Evolutionary conservation across 2,888 invertebrate genomes (phyloP).

Genomic region (Pandemis cinnamomeana): DNA sequence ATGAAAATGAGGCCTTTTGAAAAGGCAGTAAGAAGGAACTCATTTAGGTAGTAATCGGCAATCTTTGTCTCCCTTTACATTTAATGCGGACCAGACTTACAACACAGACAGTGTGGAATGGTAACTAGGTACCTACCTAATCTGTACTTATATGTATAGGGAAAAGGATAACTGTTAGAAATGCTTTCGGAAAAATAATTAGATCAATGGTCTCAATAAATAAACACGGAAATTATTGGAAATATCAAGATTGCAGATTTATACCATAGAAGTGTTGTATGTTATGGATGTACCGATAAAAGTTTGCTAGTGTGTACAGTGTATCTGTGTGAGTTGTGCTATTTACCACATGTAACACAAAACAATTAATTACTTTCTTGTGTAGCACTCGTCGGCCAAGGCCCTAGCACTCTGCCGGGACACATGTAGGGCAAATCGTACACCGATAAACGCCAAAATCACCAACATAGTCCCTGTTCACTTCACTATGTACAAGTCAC

Average conservation of each 20-base stretch:
- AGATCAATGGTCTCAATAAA: not conserved
- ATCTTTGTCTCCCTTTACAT: too few species aligned
- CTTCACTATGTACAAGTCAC: constrained; percentile 47
- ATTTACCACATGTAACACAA: constrained; percentile 54
- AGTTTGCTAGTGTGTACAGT: not conserved
- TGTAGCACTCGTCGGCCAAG: constrained; percentile 80
- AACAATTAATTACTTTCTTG: constrained; percentile 71
- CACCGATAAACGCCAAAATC: constrained; percentile 78
- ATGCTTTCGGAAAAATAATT: not conserved
- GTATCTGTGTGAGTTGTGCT: constrained; percentile 8
- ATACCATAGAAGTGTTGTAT: not conserved
- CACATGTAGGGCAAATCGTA: constrained; percentile 77
- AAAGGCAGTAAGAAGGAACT: too few species aligned
- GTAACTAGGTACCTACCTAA: too few species aligned
- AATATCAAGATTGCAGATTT: too few species aligned
- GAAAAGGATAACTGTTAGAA: too few species aligned
- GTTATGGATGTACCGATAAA: not conserved
- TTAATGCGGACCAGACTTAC: too few species aligned
- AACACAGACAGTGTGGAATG: too few species aligned
- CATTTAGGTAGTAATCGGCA: too few species aligned
- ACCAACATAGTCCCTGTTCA: constrained; percentile 72
- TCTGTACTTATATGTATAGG: too few species aligned
- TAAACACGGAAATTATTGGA: too few species aligned
- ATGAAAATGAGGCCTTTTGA: too few species aligned
- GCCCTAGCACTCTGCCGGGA: constrained; percentile 77